These are phyloP conservation scores for Montipora foliosa DNA, from an alignment of 64 coral and sea anemone genomes.

Conservation along the genomic window DNA sequence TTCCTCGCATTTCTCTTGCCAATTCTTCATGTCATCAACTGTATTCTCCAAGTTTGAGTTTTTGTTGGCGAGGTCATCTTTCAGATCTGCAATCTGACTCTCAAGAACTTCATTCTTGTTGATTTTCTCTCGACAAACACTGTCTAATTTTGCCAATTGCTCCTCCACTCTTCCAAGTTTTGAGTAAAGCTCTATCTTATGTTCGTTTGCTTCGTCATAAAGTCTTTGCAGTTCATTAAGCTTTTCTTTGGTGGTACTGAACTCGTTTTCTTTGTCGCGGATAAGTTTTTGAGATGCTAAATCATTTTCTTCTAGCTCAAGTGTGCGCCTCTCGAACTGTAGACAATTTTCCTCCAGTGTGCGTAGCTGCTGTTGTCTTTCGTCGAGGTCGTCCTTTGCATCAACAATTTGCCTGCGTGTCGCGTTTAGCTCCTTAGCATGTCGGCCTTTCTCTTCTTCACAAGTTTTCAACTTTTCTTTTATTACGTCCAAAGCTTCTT, in stretches of 20 bases:
- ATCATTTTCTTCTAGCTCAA: constrained; percentile 66
- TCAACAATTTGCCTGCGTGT: constrained; percentile 60
- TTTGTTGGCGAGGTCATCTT: constrained; percentile 22
- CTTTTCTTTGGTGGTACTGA: constrained; percentile 15
- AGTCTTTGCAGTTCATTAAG: constrained; percentile 42
- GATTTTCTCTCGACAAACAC: constrained; percentile 17
- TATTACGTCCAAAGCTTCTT: constrained; percentile 67
- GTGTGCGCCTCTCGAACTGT: constrained; percentile 28
- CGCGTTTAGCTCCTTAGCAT: constrained; percentile 64
- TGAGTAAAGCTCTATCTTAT: constrained; percentile 44
- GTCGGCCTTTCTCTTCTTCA: constrained; percentile 74
- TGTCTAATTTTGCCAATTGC: constrained; percentile 17
- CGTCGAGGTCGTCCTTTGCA: constrained; percentile 61
- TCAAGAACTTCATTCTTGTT: background rate
- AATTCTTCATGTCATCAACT: constrained; percentile 2
- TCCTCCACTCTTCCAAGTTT: constrained; percentile 56
- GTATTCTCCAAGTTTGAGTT: constrained; percentile 1
- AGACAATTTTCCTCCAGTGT: constrained; percentile 56
- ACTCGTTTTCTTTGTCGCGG: constrained; percentile 63
- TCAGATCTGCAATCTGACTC: background rate
- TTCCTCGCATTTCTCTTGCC: constrained; percentile 55
- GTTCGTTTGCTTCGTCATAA: constrained; percentile 46
- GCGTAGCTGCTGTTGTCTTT: constrained; percentile 59
- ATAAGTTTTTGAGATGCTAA: constrained; percentile 26
- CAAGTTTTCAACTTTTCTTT: constrained; percentile 52